Evolutionary conservation across 2,888 invertebrate genomes (phyloP).

Genomic region (Lamellibrachia satsuma): DNA sequence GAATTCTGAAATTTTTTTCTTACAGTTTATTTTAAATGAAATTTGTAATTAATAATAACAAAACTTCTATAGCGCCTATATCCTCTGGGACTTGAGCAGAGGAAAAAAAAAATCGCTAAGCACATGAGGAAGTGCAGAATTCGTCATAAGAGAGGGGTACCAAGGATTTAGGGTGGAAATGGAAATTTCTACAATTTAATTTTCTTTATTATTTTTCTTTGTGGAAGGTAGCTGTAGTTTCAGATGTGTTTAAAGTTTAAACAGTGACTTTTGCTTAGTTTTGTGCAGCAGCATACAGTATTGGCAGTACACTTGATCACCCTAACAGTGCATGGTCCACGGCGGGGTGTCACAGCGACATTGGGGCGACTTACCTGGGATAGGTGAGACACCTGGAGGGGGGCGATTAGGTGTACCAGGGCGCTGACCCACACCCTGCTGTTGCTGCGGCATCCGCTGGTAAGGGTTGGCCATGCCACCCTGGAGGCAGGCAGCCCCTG

Average conservation of each 20-base stretch:
- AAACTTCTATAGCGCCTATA: no score
- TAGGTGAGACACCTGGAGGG: conserved; percentile 31
- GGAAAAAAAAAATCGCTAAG: no score
- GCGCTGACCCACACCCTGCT: conserved; percentile 18
- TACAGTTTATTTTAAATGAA: background rate
- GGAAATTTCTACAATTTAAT: no score
- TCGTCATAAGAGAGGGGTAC: no score
- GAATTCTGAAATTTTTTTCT: background rate
- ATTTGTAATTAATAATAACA: no score
- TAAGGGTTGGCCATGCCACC: conserved; percentile 34
- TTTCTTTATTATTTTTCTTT: no score
- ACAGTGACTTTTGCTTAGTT: background rate
- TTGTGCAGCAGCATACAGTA: background rate
- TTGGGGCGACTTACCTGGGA: conserved; percentile 21
- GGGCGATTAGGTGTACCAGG: conserved; percentile 40
- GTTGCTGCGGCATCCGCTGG: conserved; percentile 25
- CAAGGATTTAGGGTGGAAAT: no score
- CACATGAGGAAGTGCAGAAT: no score
- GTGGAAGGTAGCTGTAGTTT: no score
- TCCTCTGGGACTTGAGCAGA: no score
- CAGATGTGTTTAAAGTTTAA: background rate
- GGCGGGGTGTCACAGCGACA: background rate
- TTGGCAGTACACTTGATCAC: no score
- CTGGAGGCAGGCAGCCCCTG: conserved; percentile 35
- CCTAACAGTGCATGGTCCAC: background rate